Base-by-base conservation (phyloP, 2,888 invertebrate genomes). In the Catocala nupta region DNA sequence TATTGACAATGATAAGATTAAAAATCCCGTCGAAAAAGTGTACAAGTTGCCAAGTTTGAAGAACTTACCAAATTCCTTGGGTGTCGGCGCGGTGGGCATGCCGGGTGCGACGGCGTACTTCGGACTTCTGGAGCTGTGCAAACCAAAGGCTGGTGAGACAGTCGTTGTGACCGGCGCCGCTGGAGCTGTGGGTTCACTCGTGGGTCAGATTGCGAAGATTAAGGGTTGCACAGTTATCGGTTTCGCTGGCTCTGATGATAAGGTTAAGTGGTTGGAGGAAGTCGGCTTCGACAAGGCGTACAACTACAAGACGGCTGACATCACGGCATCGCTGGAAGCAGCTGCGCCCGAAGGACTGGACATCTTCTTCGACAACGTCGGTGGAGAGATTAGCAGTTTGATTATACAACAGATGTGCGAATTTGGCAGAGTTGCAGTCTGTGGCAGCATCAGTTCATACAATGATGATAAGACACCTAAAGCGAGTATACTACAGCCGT, bases 341-440 rank as follows among this genome's bases (percentile, higher is more conserved):
- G 80, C 78, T 5, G 79, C 79, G 3, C 96, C 96, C 0, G 88
- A 96, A n/a, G 96, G 96, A 10, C 89, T 97, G 0, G 96, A 97
- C 80, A 96, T 96, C 78, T 97, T 96, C 81, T 97, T 97, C 82
- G 97, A 97, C 81, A 97, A 97, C 83, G 97, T 96, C 12, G 96
- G 96, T 36, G 96, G 96, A 6, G 95, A 95, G 61, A 91, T 96
- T 16, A 95, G 96, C 50, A 93, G 92, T 54, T 84, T 85, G 0
- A 94, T 96, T 5, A 88, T 96, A 0, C 85, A 86, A 44, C 95
- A 95, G 71, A 96, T 96, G 96, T 96, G 95, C 63, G 60, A 59
- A 0, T 77, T 36, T 64, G 96, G 96, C 0, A 90, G 96, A 56
- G 90, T 96, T 34, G 86, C 96, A 0, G 93, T 96, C 5, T 90